Conservation (phyloP, 92 coral and sea anemone genomes). For the Phymanthus crucifer region DNA sequence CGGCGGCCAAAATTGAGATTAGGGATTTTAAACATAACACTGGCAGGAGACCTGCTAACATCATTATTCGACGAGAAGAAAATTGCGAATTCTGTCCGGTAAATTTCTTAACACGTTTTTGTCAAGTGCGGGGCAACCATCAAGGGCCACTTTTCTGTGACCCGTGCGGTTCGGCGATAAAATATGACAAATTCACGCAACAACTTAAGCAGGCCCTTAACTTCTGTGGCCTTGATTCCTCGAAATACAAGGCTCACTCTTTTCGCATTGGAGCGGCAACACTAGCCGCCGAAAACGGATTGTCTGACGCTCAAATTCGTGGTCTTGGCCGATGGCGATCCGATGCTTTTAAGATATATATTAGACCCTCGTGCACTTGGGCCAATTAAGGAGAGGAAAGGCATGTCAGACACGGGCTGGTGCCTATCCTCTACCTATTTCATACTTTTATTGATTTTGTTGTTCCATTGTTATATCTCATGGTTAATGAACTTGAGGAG, state of each 20-base stretch:
- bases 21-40: conserved; percentile 19
- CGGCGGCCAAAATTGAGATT: not conserved
- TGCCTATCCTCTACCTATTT: no score
- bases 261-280: conserved; percentile 38
- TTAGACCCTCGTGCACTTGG: not conserved
- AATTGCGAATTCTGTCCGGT: conserved; percentile 16
- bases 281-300: conserved; percentile 29
- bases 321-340: conserved; percentile 40
- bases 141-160: conserved; percentile 33
- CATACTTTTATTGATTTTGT: no score
- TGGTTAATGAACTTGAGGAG: no score
- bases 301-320: conserved; percentile 40
- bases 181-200: not conserved
- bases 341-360: conserved; percentile 25
- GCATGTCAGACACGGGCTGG: no score
- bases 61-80: not conserved
- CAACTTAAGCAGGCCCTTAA: conserved; percentile 15
- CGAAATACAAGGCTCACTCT: conserved; percentile 31
- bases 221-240: conserved; percentile 13
- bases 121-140: conserved; percentile 12
- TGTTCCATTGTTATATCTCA: no score
- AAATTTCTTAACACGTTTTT: conserved; percentile 15
- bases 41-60: conserved; percentile 10
- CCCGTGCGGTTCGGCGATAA: not conserved
- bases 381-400: no score